A percentile compares a stretch with the other conserved stretches of the same genome.
These are phyloP conservation scores for Caenorhabditis sp. DNA, from an alignment of 2,888 invertebrate species.

Conservation along the genomic window DNA sequence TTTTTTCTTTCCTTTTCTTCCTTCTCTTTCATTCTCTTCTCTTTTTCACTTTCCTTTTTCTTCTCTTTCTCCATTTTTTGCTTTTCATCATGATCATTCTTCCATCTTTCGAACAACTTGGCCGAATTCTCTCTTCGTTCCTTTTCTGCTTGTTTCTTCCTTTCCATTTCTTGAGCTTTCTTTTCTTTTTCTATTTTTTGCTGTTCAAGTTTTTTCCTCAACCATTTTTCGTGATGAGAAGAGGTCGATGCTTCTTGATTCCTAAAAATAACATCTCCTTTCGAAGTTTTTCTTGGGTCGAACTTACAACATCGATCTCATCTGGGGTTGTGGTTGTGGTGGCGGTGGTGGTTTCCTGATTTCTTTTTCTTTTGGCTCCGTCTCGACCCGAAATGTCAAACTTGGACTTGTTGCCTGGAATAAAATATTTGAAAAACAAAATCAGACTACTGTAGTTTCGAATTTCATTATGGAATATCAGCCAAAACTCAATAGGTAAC, in stretches of 20 bases:
- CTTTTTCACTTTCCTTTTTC: not conserved
- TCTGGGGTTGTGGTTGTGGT: not conserved
- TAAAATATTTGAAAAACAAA: not conserved
- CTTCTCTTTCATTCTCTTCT: not conserved
- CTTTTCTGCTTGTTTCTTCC: slow-evolving; percentile 26
- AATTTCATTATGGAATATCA: too few species aligned
- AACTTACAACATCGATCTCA: slow-evolving; percentile 31
- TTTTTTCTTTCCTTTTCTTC: slow-evolving; percentile 55
- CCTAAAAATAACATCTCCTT: not conserved
- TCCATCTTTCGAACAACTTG: slow-evolving; percentile 42
- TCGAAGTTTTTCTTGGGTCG: too few species aligned
- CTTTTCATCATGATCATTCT: slow-evolving; percentile 29
- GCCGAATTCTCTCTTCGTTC: slow-evolving; percentile 37
- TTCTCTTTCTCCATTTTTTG: slow-evolving; percentile 4
- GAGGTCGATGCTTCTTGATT: slow-evolving; percentile 1
- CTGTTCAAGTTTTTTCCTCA: slow-evolving; percentile 33
- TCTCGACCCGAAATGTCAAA: slow-evolving; percentile 25
- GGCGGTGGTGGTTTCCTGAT: not conserved
- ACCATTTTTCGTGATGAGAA: slow-evolving; percentile 36
- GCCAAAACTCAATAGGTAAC: too few species aligned
- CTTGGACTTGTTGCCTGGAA: slow-evolving; percentile 5
- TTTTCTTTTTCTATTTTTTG: slow-evolving; percentile 15
- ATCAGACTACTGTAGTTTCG: not conserved
- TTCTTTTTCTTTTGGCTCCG: not conserved
- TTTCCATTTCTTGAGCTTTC: slow-evolving; percentile 16